Evolutionary conservation across 2,797 vertebrate genomes (phyloP), one percentile per base, ranked within the genome.

Genomic region (Lepus townsendii): DNA sequence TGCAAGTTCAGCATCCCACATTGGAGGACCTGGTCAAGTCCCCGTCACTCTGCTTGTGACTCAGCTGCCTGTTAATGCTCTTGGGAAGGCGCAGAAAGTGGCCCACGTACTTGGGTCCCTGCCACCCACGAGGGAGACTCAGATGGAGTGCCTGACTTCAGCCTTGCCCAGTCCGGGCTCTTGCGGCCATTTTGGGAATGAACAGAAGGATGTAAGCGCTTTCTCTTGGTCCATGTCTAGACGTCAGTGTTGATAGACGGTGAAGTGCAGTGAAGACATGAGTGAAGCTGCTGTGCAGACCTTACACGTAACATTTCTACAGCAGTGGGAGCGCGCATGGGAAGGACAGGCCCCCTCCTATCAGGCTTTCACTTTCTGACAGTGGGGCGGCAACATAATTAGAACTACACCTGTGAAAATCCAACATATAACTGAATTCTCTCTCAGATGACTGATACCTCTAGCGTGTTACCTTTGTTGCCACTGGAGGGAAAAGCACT

Each of bases 151-250:
- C 42, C 42, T 47, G 42, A 47, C 42, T 47, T 47, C 42, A 47
- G 42, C 42, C 42, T 47, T 8, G 42, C 42, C 42, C 42, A 47
- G 42, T 47, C 42, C 8, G 42, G 42, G 42, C 42, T 47, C 42
- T 47, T 47, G 42, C 42, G 8, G 42, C 42, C 42, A 47, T 47
- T 47, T 47, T 47, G 42, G 42, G 42, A 8, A 47, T 9, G 42
- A 47, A 47, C 42, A 47, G 42, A 47, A 47, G 42, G 42, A 9
- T 47, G 42, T 9, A 47, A 47, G 42, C 42, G 8, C 42, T 47
- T 47, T 9, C 11, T 97, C 97, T 95, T 97, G 96, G 97, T 94
- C 92, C 96, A 91, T 96, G 97, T 97, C 91, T 83, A 97, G 92
- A 93, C 54, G 65, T 62, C 17, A 69, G 92, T 87, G 66, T 86